Conservation (phyloP, 1,140 invertebrate species). For the Rhysida immarginata region DNA sequence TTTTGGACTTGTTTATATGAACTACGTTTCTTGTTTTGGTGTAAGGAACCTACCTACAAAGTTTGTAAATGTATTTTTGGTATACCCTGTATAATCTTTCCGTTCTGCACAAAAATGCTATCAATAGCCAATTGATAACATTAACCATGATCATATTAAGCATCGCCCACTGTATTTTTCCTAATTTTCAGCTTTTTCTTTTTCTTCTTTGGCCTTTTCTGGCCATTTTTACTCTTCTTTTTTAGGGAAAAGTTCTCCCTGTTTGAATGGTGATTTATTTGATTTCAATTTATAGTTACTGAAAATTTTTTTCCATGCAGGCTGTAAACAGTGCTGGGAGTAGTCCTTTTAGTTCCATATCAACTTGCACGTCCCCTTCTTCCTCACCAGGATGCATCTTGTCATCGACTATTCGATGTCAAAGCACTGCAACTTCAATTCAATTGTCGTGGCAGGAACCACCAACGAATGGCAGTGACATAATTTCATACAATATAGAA, state of each 20-base stretch:
- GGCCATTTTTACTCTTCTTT: too few species aligned
- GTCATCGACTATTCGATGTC: slow-evolving; percentile 33
- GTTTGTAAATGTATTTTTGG: too few species aligned
- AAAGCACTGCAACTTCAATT: slow-evolving; percentile 45
- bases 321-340: slow-evolving; percentile 59
- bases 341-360: slow-evolving; percentile 48
- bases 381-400: slow-evolving; percentile 52
- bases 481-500: slow-evolving; percentile 60
- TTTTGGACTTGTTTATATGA: too few species aligned
- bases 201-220: too few species aligned
- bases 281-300: not conserved
- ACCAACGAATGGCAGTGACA: slow-evolving; percentile 47
- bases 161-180: not conserved
- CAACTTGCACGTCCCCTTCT: slow-evolving; percentile 47
- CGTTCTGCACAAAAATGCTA: too few species aligned
- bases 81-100: too few species aligned
- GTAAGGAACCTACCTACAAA: too few species aligned
- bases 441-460: slow-evolving; percentile 55
- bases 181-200: not conserved
- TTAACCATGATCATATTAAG: not conserved
- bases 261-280: too few species aligned
- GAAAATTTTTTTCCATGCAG: slow-evolving; percentile 29
- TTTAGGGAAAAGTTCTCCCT: too few species aligned
- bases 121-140: too few species aligned
- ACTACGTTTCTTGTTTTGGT: too few species aligned